Conservation (phyloP, 1,140 invertebrate genomes). For the Probaryconus sp. region DNA sequence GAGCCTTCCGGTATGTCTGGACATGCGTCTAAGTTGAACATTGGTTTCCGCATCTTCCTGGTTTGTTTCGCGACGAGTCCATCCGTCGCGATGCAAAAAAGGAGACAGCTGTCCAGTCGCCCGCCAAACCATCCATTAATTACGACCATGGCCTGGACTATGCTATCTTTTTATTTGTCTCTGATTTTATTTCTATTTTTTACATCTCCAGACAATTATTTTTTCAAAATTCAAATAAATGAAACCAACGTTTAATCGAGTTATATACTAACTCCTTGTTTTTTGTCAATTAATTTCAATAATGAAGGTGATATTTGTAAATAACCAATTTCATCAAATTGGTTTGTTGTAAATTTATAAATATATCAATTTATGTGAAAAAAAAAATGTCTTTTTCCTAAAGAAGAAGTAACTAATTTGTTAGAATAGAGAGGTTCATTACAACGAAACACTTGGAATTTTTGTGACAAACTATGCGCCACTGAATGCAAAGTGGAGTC, state of each 20-base stretch:
- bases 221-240: constrained; percentile 17
- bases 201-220: constrained; percentile 14
- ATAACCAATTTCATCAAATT: no score
- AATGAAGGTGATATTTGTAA: no score
- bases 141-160: constrained; percentile 56
- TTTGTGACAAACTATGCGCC: constrained; percentile 1
- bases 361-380: no score
- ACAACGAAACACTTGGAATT: constrained; percentile 1
- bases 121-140: constrained; percentile 78
- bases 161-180: constrained; percentile 28
- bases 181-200: constrained; percentile 26
- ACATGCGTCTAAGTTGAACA: constrained; percentile 64
- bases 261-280: no score
- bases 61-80: constrained; percentile 64
- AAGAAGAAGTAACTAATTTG: no score
- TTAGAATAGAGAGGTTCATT: neutral
- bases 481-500: constrained; percentile 24
- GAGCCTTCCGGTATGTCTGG: constrained; percentile 75
- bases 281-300: neutral
- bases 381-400: no score
- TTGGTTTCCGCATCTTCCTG: constrained; percentile 71
- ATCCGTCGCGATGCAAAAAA: constrained; percentile 67
- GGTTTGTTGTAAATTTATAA: no score
- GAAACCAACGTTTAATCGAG: neutral
- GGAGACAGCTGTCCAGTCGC: constrained; percentile 76